phyloP scores from a whole-genome alignment of 1,140 invertebrate genomes.

The Cataglyphis hispanica region DNA sequence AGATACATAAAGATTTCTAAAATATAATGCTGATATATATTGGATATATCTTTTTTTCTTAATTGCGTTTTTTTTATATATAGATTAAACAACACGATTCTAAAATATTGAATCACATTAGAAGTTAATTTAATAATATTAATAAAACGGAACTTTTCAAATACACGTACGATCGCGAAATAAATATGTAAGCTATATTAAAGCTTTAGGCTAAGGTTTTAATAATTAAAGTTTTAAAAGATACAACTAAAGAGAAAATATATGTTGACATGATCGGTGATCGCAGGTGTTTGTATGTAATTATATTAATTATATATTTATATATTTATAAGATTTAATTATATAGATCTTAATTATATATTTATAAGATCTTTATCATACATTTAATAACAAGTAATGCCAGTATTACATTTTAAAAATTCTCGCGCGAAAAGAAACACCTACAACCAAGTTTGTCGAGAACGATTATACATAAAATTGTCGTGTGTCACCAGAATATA shows the following conservation, averaged over 20 bases:
- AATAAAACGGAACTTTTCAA: background rate
- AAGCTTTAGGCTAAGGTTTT: background rate
- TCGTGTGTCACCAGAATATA: conserved; percentile 7
- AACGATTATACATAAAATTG: conserved; percentile 43
- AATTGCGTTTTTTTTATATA: background rate
- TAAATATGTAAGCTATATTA: background rate
- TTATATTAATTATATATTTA: background rate
- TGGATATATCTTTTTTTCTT: background rate
- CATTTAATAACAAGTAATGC: background rate
- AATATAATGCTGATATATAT: background rate
- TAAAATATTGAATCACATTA: background rate
- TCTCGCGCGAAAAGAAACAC: background rate
- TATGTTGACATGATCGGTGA: background rate
- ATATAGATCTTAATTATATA: background rate
- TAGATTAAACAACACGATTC: background rate
- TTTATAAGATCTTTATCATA: background rate
- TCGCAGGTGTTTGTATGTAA: background rate
- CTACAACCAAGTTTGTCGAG: background rate
- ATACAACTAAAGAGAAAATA: background rate
- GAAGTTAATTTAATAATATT: background rate
- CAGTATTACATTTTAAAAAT: background rate
- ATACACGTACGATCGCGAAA: too few relatives aligned
- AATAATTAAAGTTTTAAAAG: background rate
- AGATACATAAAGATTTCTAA: background rate
- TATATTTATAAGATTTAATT: too few relatives aligned